A percentile compares a stretch with the other conserved stretches of the same genome.
Evolutionary conservation across 2,797 vertebrate genomes (phyloP).

Genomic region (Leuciscus waleckii): DNA sequence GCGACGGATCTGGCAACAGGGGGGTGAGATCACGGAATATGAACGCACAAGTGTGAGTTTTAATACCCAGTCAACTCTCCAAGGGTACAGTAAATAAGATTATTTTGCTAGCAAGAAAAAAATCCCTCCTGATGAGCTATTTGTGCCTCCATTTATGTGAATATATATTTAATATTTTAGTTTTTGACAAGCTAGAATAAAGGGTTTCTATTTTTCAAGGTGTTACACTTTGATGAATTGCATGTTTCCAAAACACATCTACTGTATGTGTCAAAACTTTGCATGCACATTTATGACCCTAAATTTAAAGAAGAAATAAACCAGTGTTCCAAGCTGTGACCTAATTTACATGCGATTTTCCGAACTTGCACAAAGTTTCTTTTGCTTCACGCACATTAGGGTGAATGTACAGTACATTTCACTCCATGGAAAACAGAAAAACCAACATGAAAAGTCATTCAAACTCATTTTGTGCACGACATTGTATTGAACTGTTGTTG

Average conservation of each 20-base stretch:
- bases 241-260: background rate
- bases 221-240: background rate
- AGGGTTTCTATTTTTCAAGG: background rate
- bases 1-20: background rate
- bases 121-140: background rate
- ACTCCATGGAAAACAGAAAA: background rate
- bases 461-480: background rate
- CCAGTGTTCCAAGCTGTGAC: background rate
- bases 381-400: background rate
- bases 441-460: background rate
- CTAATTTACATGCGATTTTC: background rate
- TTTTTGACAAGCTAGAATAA: background rate
- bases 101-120: background rate
- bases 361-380: background rate
- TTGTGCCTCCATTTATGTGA: background rate
- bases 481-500: background rate
- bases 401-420: background rate
- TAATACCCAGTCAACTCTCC: background rate
- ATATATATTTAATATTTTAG: background rate
- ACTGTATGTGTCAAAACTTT: background rate
- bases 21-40: background rate
- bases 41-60: conserved; percentile 2
- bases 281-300: background rate
- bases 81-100: background rate
- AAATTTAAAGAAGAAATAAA: background rate